Evolutionary conservation across 2,113 vertebrate species (phyloP).

Genomic region (Eudyptes chrysolophus): DNA sequence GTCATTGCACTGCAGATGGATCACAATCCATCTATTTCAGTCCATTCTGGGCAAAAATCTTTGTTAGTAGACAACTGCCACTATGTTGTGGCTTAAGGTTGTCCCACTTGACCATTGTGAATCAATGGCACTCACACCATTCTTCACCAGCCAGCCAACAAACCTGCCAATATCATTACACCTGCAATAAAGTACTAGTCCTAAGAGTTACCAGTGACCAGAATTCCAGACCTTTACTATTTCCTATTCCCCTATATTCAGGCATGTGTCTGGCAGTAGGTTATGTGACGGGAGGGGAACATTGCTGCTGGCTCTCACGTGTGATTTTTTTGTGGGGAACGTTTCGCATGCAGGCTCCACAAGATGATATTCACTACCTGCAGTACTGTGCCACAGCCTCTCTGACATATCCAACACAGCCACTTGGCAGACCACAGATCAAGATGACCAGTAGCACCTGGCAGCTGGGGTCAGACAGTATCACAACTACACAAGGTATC

Average conservation of each 20-base stretch:
- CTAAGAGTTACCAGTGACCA: background rate
- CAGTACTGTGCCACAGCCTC: background rate
- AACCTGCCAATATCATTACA: background rate
- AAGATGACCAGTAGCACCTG: background rate
- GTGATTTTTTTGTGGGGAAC: background rate
- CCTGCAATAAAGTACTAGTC: background rate
- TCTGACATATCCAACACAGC: background rate
- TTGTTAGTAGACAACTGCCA: background rate
- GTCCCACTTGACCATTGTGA: background rate
- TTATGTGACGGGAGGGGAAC: background rate
- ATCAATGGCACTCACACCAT: accelerated
- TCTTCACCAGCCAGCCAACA: background rate
- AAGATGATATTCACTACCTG: background rate
- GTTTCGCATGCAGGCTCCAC: background rate
- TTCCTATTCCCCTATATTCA: background rate
- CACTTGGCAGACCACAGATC: background rate
- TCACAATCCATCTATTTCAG: background rate
- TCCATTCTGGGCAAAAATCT: background rate
- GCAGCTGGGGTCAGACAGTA: background rate
- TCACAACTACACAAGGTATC: background rate
- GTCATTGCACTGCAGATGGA: background rate
- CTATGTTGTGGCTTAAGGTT: background rate
- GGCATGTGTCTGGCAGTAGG: background rate
- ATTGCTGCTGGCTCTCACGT: background rate
- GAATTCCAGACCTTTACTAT: background rate